Conservation (phyloP, 1,140 invertebrate genomes). For the Trichonephila inaurata region DNA sequence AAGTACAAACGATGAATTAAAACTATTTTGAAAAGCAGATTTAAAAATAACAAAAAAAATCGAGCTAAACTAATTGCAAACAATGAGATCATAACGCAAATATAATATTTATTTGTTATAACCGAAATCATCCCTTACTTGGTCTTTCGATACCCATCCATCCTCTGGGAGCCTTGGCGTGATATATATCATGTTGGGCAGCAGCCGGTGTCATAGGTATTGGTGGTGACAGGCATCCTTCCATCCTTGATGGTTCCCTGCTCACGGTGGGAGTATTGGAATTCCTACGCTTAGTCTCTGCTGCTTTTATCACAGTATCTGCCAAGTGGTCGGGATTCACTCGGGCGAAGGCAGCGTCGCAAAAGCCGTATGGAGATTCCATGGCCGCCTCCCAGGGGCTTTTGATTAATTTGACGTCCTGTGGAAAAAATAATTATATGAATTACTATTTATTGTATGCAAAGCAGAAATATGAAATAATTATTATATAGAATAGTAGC, state of each 20-base stretch:
- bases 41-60: too few species aligned
- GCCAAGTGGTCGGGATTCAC: conserved; percentile 66
- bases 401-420: conserved; percentile 84
- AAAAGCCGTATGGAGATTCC: conserved; percentile 84
- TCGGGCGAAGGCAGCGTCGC: conserved; percentile 85
- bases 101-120: too few species aligned
- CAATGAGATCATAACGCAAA: too few species aligned
- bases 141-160: conserved; percentile 64
- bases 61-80: too few species aligned
- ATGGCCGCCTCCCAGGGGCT: conserved; percentile 89
- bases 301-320: conserved; percentile 73
- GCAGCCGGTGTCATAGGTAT: conserved; percentile 46
- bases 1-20: too few species aligned
- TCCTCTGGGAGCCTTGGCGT: conserved; percentile 76
- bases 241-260: neutral
- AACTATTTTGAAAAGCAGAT: too few species aligned
- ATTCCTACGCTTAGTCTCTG: conserved; percentile 61
- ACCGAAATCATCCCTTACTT: neutral
- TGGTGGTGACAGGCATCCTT: conserved; percentile 33
- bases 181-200: conserved; percentile 76
- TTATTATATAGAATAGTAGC: too few species aligned
- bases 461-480: too few species aligned
- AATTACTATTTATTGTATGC: too few species aligned
- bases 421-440: conserved; percentile 71
- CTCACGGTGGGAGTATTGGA: conserved; percentile 14